Conservation (phyloP, 1,140 invertebrate species). For the Ctenoplectra terminalis region DNA sequence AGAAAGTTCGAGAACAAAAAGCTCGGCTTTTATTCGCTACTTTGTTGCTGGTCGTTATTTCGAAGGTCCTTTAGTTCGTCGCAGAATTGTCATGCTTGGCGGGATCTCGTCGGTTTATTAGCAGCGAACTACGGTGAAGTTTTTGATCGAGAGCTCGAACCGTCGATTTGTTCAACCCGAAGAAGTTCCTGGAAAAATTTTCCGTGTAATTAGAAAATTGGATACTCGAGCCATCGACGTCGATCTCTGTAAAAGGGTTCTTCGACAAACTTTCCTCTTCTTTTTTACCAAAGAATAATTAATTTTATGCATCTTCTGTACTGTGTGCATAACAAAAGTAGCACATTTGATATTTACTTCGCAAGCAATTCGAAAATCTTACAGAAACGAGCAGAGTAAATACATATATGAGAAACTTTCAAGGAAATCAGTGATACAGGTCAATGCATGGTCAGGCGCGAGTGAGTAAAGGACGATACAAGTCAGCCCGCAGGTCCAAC, state of each 20-base stretch:
- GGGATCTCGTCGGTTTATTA: constrained; percentile 17
- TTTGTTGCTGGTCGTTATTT: constrained; percentile 7
- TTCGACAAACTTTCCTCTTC: not conserved
- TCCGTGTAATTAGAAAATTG: constrained; percentile 4
- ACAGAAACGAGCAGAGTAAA: not conserved
- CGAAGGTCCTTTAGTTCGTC: not conserved
- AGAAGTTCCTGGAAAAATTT: not conserved
- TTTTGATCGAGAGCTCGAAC: constrained; percentile 11
- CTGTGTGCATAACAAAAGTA: no score
- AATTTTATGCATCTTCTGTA: no score
- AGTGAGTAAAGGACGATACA: not conserved
- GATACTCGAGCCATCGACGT: not conserved
- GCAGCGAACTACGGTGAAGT: not conserved
- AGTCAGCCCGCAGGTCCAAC: not conserved
- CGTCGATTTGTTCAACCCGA: not conserved
- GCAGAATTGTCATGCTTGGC: not conserved
- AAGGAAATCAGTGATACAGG: constrained; percentile 4
- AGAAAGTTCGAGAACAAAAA: not conserved
- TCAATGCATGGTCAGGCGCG: not conserved
- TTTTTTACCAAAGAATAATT: not conserved
- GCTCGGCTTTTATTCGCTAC: constrained; percentile 13
- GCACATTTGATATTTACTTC: not conserved
- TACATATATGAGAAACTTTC: not conserved
- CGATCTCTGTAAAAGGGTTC: not conserved
- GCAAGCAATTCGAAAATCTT: not conserved